These are phyloP conservation scores for Lepidurus arcticus DNA, from an alignment of 1,140 invertebrate genomes.

Conservation along the genomic window DNA sequence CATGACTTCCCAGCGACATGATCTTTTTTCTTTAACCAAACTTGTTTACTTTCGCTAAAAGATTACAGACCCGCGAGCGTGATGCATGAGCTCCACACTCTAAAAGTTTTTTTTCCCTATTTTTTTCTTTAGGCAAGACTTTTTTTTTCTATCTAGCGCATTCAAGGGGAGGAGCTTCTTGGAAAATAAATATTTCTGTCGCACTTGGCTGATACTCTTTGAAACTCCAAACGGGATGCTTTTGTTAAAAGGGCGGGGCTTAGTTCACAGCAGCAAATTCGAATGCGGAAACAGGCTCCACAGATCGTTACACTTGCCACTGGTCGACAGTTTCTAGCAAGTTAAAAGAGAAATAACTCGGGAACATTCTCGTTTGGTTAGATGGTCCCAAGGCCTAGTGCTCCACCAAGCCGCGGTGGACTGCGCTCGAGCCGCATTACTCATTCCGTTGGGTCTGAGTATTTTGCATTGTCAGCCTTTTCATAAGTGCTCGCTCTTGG, in stretches of 20 bases:
- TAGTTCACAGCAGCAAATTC: no score
- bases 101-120: neutral
- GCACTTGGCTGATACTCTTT: no score
- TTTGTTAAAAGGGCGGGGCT: no score
- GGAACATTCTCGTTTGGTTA: constrained; percentile 42
- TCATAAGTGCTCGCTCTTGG: constrained; percentile 79
- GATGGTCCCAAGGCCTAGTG: constrained; percentile 79
- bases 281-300: no score
- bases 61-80: neutral
- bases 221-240: no score
- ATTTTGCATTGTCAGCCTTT: constrained; percentile 76
- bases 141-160: no score
- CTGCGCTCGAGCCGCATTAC: constrained; percentile 69
- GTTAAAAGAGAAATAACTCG: neutral
- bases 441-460: constrained; percentile 71
- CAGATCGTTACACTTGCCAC: no score
- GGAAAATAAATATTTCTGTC: no score
- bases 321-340: no score
- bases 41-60: constrained; percentile 19
- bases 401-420: constrained; percentile 82
- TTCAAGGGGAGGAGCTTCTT: no score
- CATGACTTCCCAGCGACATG: neutral
- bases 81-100: neutral
- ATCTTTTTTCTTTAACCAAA: neutral
- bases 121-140: no score